phyloP scores from a whole-genome alignment of 2,797 vertebrate species.

The Rhadinocentrus ornatus region DNA sequence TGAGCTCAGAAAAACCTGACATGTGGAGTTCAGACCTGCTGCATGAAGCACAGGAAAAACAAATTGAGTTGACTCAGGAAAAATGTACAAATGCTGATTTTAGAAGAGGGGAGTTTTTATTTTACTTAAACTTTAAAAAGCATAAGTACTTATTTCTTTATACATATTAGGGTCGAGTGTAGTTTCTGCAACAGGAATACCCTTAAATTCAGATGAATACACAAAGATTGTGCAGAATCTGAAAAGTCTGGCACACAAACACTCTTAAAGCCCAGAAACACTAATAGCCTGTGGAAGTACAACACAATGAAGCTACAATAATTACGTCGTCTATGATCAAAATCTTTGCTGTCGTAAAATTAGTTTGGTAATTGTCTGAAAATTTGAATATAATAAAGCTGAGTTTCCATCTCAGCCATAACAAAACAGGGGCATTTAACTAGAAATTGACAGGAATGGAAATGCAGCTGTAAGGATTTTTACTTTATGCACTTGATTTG shows the following conservation, averaged over 20 bases:
- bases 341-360: slow-evolving; percentile 36
- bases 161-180: slow-evolving; percentile 16
- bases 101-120: slow-evolving; percentile 48
- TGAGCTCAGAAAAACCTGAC: slow-evolving; percentile 73
- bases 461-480: slow-evolving; percentile 23
- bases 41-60: slow-evolving; percentile 67
- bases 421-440: slow-evolving; percentile 28
- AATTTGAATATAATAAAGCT: slow-evolving; percentile 25
- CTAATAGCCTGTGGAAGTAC: slow-evolving; percentile 29
- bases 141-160: slow-evolving; percentile 30
- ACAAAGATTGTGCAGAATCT: slow-evolving; percentile 11
- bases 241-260: slow-evolving; percentile 32
- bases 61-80: slow-evolving; percentile 79
- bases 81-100: slow-evolving; percentile 67
- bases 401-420: slow-evolving; percentile 23
- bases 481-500: slow-evolving; percentile 5
- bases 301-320: slow-evolving; percentile 35
- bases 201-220: slow-evolving; percentile 15
- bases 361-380: slow-evolving; percentile 42
- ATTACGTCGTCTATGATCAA: slow-evolving; percentile 35
- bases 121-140: slow-evolving; percentile 52
- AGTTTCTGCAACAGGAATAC: slow-evolving; percentile 16
- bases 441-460: slow-evolving; percentile 11
- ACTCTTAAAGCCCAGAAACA: slow-evolving; percentile 31
- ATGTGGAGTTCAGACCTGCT: slow-evolving; percentile 70